Evolutionary conservation across 2,797 vertebrate species (phyloP), one percentile per base, ranked within the genome.

Genomic region (Myripristis jacobus): DNA sequence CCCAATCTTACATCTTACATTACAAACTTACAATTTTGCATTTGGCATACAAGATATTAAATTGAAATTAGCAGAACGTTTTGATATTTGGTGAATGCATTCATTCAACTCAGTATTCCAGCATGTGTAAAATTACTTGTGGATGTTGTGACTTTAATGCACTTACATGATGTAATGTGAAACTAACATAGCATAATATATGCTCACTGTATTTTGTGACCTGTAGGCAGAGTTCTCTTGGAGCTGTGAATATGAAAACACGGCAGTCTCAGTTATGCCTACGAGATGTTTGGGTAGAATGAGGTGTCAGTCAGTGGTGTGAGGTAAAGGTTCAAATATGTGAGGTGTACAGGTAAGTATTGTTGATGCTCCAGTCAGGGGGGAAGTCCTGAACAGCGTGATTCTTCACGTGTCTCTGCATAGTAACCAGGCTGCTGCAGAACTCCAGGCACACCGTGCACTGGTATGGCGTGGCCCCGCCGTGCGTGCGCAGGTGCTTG

Each of bases 401-500:
- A 67, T 87, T 78, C 70, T 94, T 95, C 87, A 96, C 58, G 85
- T 96, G 96, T 58, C 93, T 94, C 87, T 96, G 95, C 95, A 96
- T 96, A 83, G 94, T 88, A 0, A 93, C 94, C 81, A 95, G 92
- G 87, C 95, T 96, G 83, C 90, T 93, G 87, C 95, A 95, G 91
- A 93, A 96, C 63, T 94, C 94, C 69, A 85, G 68, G 85, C 96
- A 96, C 50, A 94, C 84, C 0, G 95, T 95, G 89, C 96, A 96
- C 90, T 93, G 94, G 84, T 97, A 96, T 15, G 96, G 96, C 0
- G 93, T 83, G 0, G 94, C 95, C 1, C 95, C 95, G 0, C 91
- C 93, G 18, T 96, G 96, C 7, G 96, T 96, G 63, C 96, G 91
- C 79, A 96, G 95, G 90, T 96, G 96, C 84, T 96, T 96, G 88